phyloP scores from a whole-genome alignment of 2,888 invertebrate species.

The Tipula unca region DNA sequence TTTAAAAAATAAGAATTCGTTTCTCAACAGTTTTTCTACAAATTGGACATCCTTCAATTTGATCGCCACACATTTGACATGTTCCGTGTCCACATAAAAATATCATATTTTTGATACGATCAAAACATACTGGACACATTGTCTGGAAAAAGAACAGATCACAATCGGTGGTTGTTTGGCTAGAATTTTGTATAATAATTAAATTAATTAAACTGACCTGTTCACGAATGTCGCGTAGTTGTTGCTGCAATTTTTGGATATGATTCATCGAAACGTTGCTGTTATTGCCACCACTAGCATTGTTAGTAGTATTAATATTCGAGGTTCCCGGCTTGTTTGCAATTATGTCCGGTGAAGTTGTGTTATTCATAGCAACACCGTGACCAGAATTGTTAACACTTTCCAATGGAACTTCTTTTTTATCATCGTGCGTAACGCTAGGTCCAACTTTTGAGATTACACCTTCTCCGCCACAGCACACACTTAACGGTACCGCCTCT shows the following conservation, averaged over 20 bases:
- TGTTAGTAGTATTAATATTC: not conserved
- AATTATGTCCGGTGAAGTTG: conserved; percentile 26
- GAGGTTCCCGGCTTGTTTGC: conserved; percentile 14
- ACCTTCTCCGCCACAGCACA: conserved; percentile 50
- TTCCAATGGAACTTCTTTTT: conserved; percentile 29
- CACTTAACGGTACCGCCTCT: conserved; percentile 48
- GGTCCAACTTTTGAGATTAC: conserved; percentile 32
- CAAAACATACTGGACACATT: conserved; percentile 96
- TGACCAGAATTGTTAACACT: conserved; percentile 38
- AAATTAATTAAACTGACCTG: conserved; percentile 54
- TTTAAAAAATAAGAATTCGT: conserved; percentile 79
- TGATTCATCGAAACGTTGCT: conserved; percentile 60
- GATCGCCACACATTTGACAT: conserved; percentile 97
- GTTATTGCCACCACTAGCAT: conserved; percentile 44
- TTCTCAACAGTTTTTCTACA: conserved; percentile 95
- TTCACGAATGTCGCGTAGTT: conserved; percentile 94
- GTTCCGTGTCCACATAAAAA: conserved; percentile 97
- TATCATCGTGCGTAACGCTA: conserved; percentile 28
- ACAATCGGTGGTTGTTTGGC: not conserved
- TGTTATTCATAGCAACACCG: conserved; percentile 41
- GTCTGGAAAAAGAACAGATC: conserved; percentile 69
- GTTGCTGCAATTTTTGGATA: conserved; percentile 85
- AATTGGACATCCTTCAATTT: conserved; percentile 95
- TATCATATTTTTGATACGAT: conserved; percentile 96
- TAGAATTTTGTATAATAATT: not conserved